Conservation (phyloP, 2,888 invertebrate genomes). For the Heliconius ethilla region DNA sequence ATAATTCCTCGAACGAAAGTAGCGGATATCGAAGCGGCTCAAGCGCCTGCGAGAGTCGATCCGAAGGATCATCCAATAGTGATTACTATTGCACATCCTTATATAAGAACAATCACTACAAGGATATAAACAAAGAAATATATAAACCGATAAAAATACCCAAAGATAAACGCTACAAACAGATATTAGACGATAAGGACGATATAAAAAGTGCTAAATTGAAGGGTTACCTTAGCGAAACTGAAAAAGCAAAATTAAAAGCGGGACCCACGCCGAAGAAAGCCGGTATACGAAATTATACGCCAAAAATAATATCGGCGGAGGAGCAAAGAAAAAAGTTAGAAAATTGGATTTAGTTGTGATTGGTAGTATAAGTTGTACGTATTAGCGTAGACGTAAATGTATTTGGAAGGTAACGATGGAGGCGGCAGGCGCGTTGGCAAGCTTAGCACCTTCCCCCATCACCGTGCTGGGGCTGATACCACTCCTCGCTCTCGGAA, state of each 20-base stretch:
- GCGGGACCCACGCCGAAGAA: constrained; percentile 70
- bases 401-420: constrained; percentile 66
- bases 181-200: constrained; percentile 70
- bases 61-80: constrained; percentile 69
- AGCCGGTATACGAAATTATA: constrained; percentile 86
- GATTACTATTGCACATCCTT: constrained; percentile 75
- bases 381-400: constrained; percentile 74
- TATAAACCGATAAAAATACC: constrained; percentile 78
- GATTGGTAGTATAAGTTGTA: constrained; percentile 77
- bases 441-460: constrained; percentile 83
- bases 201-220: constrained; percentile 65
- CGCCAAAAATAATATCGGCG: constrained; percentile 85
- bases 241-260: constrained; percentile 76
- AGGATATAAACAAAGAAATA: constrained; percentile 74
- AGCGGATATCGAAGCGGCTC: constrained; percentile 77
- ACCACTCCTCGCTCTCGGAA: constrained; percentile 90
- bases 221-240: constrained; percentile 67
- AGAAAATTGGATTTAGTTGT: constrained; percentile 85
- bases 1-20: constrained; percentile 73
- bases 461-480: constrained; percentile 87
- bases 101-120: constrained; percentile 79
- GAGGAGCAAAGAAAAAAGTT: constrained; percentile 80
- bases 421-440: constrained; percentile 80
- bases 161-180: constrained; percentile 75
- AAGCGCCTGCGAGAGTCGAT: constrained; percentile 72